Evolutionary conservation across 2,888 invertebrate species (phyloP), one percentile per base, ranked within the genome.

Genomic region (Magallana nippona): DNA sequence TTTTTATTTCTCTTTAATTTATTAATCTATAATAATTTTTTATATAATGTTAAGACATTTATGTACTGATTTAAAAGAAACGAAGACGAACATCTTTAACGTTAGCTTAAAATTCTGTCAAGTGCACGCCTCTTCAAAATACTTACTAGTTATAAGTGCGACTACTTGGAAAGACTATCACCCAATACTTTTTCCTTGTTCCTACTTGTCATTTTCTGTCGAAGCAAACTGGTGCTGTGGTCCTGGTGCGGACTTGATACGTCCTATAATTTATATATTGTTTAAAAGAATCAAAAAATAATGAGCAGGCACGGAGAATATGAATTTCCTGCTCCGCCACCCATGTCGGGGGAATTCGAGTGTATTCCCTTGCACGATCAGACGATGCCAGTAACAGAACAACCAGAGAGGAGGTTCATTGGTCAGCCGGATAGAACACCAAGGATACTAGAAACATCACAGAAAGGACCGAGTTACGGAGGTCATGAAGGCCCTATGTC

Each of bases 271-370:
- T 13, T 22, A 63, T 13, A 63, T 44, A 8, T 44, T 44, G 44
- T 44, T 5, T 5, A 44, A 44, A 44, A 44, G 5, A 44, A 44
- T 44, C 27, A 1, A 27, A 27, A n/a, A 44, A 44, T 22, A 10
- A 71, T 71, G 71, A 71, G 15, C 71, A 27, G 71, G 32, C 15
- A 71, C 71, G 71, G 71, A 2, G 71, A 71, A 27, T 71, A 27
- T 71, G 71, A 71, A 2, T 71, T 71, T 27, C 71, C 71, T 13
- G 71, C 71, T 13, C 71, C 71, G 10, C 71, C 71, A 15, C 71
- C 71, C 71, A 71, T 71, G 71, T 27, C 27, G 11, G 71, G 71
- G 27, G 71, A 71, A 15, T 71, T 71, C 15, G 71, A 71, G 27
- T 19, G 27, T 15, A 13, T 71, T 27, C 27, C 71, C 22, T 32